Conservation (phyloP, 2,888 invertebrate genomes). For the Steinernema scapterisci region DNA sequence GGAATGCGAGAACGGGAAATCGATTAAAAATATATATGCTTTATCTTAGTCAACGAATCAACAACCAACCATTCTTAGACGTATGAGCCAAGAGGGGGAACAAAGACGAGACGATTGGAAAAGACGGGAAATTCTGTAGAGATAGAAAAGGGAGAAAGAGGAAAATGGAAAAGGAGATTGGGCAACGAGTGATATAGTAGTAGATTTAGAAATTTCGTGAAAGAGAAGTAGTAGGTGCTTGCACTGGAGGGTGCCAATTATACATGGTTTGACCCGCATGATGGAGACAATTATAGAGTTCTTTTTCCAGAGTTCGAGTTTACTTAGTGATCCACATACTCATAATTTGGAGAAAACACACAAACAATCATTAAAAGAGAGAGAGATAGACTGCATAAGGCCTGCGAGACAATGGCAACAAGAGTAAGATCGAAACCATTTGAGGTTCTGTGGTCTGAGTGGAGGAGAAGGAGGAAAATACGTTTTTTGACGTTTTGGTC, state of each 20-base stretch:
- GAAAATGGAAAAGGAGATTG: background rate
- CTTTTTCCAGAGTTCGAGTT: conserved; percentile 24
- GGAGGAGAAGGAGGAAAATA: no score
- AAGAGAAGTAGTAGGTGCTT: conserved; percentile 26
- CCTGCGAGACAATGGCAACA: conserved; percentile 31
- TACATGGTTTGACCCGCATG: conserved; percentile 26
- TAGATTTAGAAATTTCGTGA: conserved; percentile 17
- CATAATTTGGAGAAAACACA: background rate
- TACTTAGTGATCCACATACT: conserved; percentile 7
- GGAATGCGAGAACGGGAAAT: no score
- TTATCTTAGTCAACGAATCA: conserved; percentile 27
- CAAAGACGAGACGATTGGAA: background rate
- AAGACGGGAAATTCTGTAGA: background rate
- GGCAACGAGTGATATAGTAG: conserved; percentile 19
- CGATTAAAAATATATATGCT: conserved; percentile 6
- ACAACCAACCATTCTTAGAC: conserved; percentile 33
- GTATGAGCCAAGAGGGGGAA: conserved; percentile 30
- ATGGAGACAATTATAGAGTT: conserved; percentile 29
- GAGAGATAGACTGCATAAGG: conserved; percentile 11
- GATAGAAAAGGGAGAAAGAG: background rate
- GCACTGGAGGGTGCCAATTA: conserved; percentile 10
- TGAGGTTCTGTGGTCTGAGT: conserved; percentile 19
- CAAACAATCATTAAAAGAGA: background rate
- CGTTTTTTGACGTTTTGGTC: no score
- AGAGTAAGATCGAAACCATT: conserved; percentile 14